Percentiles rank a stretch among this genome's conserved stretches.
These are phyloP conservation scores for Muraenolepis orangiensis DNA, from an alignment of 2,797 vertebrate genomes.

Conservation along the genomic window DNA sequence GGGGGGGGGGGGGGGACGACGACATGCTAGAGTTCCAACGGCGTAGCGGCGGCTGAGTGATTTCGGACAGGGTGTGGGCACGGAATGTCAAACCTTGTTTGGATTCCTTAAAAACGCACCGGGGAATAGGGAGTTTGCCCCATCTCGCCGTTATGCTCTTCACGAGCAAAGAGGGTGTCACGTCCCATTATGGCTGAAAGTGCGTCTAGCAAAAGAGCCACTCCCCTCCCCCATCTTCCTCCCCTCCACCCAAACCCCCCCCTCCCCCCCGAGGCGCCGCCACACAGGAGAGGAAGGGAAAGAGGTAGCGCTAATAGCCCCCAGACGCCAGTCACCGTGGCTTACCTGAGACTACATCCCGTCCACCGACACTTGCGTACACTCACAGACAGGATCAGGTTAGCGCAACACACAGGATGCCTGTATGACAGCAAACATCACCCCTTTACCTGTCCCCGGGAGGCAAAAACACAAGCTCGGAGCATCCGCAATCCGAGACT, in stretches of 20 bases:
- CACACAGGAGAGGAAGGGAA: constrained; percentile 12
- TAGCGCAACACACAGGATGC: constrained; percentile 57
- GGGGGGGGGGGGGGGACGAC: background rate
- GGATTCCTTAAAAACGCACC: constrained; percentile 13
- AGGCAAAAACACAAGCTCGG: constrained; percentile 14
- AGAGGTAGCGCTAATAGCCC: constrained; percentile 21
- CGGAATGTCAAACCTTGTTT: constrained; percentile 22
- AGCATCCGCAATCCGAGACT: constrained; percentile 17
- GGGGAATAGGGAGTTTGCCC: constrained; percentile 20
- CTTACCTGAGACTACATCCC: constrained; percentile 49
- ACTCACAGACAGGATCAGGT: constrained; percentile 41
- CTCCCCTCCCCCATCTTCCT: constrained; percentile 7
- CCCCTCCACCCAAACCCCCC: too few relatives aligned
- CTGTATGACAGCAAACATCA: constrained; percentile 47
- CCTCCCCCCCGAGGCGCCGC: constrained; percentile 28
- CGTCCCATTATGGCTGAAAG: constrained; percentile 47
- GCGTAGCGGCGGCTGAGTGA: constrained; percentile 14
- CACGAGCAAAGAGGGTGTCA: constrained; percentile 55
- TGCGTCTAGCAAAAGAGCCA: constrained; percentile 39
- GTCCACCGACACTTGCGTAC: constrained; percentile 31
- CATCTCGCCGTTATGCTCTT: constrained; percentile 40
- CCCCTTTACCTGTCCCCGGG: constrained; percentile 21
- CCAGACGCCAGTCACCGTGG: constrained; percentile 37
- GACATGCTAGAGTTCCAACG: constrained; percentile 25
- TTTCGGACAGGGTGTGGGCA: constrained; percentile 26